Evolutionary conservation across 2,888 invertebrate species (phyloP).

Genomic region (Copidosoma aretas): DNA sequence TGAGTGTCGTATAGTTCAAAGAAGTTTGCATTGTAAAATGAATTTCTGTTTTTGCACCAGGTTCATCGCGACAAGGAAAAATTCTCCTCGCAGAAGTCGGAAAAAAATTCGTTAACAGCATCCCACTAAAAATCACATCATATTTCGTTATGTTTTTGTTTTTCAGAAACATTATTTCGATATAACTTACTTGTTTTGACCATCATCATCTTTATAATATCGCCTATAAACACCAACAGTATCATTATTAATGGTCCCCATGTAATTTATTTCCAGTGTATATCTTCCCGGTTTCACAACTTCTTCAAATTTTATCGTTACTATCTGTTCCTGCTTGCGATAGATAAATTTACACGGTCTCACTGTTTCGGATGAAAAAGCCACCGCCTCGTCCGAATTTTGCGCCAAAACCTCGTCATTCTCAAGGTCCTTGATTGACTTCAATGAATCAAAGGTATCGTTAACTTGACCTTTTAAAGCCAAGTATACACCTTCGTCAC

Average conservation of each 20-base stretch:
- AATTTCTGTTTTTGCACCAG: constrained; percentile 27
- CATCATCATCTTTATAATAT: constrained; percentile 65
- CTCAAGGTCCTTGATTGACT: constrained; percentile 24
- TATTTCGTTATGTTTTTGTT: not conserved
- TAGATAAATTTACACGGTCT: constrained; percentile 25
- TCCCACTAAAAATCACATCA: constrained; percentile 15
- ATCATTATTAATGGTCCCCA: constrained; percentile 67
- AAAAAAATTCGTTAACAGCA: constrained; percentile 33
- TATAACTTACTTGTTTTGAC: constrained; percentile 56
- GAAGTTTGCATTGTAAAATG: constrained; percentile 34
- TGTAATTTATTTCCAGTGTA: constrained; percentile 66
- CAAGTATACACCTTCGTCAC: constrained; percentile 41
- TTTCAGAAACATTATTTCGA: not conserved
- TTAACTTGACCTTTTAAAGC: constrained; percentile 42
- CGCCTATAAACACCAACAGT: constrained; percentile 74
- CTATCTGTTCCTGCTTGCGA: constrained; percentile 26
- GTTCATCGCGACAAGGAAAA: constrained; percentile 39
- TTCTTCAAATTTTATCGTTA: constrained; percentile 39
- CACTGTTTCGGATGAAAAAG: constrained; percentile 29
- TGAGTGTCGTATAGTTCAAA: constrained; percentile 32
- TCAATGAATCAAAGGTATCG: constrained; percentile 39
- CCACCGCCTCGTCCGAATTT: constrained; percentile 30
- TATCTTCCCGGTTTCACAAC: constrained; percentile 62
- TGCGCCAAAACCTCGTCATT: constrained; percentile 26
- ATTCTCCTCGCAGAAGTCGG: constrained; percentile 34